Evolutionary conservation across 1,140 invertebrate genomes (phyloP), one percentile per base, ranked within the genome.

Genomic region (Thereuonema tuberculata): DNA sequence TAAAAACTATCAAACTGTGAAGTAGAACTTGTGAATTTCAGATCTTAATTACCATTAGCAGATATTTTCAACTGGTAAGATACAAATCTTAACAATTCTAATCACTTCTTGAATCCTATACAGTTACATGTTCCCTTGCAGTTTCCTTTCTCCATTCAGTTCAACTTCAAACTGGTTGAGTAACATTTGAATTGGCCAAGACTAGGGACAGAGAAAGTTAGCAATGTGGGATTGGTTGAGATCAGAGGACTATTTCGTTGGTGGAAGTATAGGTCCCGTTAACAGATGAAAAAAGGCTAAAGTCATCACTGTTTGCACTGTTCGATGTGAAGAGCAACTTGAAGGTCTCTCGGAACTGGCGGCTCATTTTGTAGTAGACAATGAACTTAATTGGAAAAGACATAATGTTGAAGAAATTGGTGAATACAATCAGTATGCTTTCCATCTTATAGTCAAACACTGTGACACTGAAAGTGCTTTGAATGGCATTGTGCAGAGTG

Each of bases 311-410:
- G 55, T 62, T 46, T 55, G 66, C 31, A 66, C 66, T 17, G 65
- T 65, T 26, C 1, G 80, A 74, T 3, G 87, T 78, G 66, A 95
- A 94, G 2, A 95, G 76, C 66, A 89, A 84, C 66, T 89, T 90
- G 74, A 95, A 96, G 0, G 92, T 95, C 71, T 93, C 89, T 28
- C 92, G 76, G 70, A 96, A 96, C 69, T 93, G 89, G 24, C 89
- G 77, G 52, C 86, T 90, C 92, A 95, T 95, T 2, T 89, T 89
- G 70, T 91, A 95, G 70, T 96, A 96, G 61, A 96, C 94, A 57
- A 89, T 90, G 68, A 96, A 96, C 73, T 95, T 93, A 58, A 94
- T 84, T 0, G 91, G 91, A 72, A 94, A 95, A 21, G 85, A 89
- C 5, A 92, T 77, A 48, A 91, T 85, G 62, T 96, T 89, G 71